Evolutionary conservation across 2,797 vertebrate species (phyloP), one percentile per base, ranked within the genome.

Genomic region (Avahi laniger): DNA sequence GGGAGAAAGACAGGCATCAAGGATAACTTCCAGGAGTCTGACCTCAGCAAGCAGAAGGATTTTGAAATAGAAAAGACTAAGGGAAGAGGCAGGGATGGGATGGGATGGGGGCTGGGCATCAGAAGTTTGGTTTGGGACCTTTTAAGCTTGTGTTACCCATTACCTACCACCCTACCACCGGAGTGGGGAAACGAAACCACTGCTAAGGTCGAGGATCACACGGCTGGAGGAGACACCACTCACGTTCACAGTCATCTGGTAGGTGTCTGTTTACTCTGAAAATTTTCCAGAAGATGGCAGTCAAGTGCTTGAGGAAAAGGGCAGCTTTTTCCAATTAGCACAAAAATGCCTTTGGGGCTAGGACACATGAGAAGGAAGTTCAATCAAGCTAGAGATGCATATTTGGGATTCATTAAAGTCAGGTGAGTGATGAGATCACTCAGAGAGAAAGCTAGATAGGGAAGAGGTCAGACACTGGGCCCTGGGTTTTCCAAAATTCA

Each of bases 261-360:
- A 30, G 41, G 35, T 10, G 5, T 87, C 7, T 81, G 65, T 91
- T 76, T 80, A 30, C 13, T 50, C 86, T 33, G 61, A 86, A 91
- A 54, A n/a, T 18, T 57, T 88, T 57, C 96, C 96, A 93, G 89
- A 89, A 97, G 96, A 92, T 95, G 96, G 96, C 96, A 95, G 95
- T 63, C 91, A 50, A 97, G 93, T 26, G 57, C 95, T 95, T 54
- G 85, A 72, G 65, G 57, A 93, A 84, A 90, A 43, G 15, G 20
- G 35, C 33, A 73, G 78, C 33, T 86, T 97, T 89, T 88, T 43
- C 85, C 87, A 90, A 65, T 90, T 41, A 80, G 75, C 72, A 92
- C 26, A 83, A 75, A 52, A 90, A 73, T 26, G 81, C 33, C 35
- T 76, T 67, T 38, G 13, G 73, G 48, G 33, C 73, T 87, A 24